Percentiles rank a stretch among this genome's conserved stretches.
These are phyloP conservation scores for Xiphophorus maculatus DNA, from an alignment of 2,113 vertebrate species.

Conservation along the genomic window DNA sequence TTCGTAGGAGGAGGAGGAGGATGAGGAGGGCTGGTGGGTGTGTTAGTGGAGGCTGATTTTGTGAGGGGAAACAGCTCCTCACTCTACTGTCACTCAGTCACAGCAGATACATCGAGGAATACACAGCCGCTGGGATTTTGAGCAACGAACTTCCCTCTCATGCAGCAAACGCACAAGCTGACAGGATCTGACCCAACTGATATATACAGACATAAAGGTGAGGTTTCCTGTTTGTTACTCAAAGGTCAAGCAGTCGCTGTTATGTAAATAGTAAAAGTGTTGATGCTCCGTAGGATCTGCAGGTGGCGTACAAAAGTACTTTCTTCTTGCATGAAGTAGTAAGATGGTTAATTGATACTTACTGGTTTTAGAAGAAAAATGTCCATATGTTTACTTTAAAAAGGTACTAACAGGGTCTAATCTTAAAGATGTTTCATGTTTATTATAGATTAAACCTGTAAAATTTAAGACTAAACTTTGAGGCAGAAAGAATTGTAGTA, in stretches of 20 bases:
- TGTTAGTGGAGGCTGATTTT: conserved; percentile 39
- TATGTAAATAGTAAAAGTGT: background rate
- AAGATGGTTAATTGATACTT: background rate
- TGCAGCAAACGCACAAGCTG: conserved; percentile 12
- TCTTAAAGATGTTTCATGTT: no score
- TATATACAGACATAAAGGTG: conserved; percentile 51
- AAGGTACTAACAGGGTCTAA: background rate
- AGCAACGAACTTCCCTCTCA: conserved; percentile 18
- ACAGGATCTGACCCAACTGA: conserved; percentile 34
- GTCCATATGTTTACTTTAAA: background rate
- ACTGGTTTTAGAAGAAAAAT: background rate
- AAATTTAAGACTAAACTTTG: background rate
- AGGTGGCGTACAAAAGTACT: background rate
- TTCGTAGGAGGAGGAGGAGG: conserved; percentile 53
- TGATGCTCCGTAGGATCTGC: background rate
- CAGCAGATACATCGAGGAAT: conserved; percentile 47
- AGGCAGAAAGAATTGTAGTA: background rate
- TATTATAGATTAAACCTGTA: background rate
- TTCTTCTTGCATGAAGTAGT: background rate
- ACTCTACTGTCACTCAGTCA: conserved; percentile 66
- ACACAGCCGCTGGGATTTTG: conserved; percentile 63
- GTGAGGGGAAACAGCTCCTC: conserved; percentile 46
- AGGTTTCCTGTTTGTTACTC: conserved; percentile 28
- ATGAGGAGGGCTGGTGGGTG: conserved; percentile 59
- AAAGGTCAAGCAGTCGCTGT: background rate